These are phyloP conservation scores for Choreutis nemorana DNA, from an alignment of 2,888 invertebrate species.

Conservation along the genomic window DNA sequence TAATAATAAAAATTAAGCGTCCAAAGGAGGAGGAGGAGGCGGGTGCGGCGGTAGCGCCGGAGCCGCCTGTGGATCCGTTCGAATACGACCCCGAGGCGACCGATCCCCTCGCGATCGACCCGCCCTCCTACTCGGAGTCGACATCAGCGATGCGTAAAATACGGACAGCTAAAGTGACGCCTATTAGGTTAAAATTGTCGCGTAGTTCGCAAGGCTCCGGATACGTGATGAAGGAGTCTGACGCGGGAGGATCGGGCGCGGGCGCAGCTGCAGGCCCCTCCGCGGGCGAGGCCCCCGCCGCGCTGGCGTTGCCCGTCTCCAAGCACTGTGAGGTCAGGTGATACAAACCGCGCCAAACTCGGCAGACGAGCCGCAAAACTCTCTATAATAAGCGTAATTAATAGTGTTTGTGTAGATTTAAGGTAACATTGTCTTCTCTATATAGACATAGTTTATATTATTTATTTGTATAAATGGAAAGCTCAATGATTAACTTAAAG, in stretches of 20 bases:
- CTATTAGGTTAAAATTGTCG: conserved; percentile 84
- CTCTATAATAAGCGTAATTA: no score
- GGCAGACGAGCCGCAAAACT: neutral
- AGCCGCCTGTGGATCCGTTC: conserved; percentile 44
- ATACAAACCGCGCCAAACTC: conserved; percentile 57
- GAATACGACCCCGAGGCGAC: conserved; percentile 54
- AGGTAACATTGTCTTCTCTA: conserved; percentile 25
- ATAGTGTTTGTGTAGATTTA: conserved; percentile 39
- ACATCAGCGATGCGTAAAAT: conserved; percentile 51
- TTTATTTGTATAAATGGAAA: conserved; percentile 64
- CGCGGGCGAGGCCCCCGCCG: conserved; percentile 16
- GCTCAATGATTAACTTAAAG: conserved; percentile 64
- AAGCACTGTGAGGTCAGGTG: conserved; percentile 91
- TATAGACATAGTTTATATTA: conserved; percentile 40
- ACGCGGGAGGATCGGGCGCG: conserved; percentile 17
- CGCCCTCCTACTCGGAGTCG: conserved; percentile 43
- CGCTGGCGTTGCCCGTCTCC: conserved; percentile 56
- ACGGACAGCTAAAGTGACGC: conserved; percentile 74
- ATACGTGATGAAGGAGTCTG: conserved; percentile 65
- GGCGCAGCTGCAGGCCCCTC: conserved; percentile 15
- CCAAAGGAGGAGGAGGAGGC: conserved; percentile 37
- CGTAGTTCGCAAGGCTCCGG: conserved; percentile 81
- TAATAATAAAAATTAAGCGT: conserved; percentile 78
- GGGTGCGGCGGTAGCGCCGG: conserved; percentile 30
- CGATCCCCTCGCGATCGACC: conserved; percentile 51